Evolutionary conservation across 2,113 vertebrate genomes (phyloP), one percentile per base, ranked within the genome.

Genomic region (Aegotheles bennettii): DNA sequence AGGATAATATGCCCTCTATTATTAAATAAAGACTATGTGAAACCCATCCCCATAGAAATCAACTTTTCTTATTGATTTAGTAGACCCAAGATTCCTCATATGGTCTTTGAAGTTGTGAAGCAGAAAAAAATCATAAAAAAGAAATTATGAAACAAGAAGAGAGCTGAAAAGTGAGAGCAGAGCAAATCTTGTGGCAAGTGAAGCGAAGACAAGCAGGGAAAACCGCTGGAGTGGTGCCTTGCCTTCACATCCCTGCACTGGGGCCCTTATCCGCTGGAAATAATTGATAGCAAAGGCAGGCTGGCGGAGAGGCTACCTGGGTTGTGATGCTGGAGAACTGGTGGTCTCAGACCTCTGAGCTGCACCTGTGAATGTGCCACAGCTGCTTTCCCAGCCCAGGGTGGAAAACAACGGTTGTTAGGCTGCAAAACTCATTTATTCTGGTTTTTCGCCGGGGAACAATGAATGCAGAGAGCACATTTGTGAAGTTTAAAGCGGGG

Each of bases 11-110:
- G 84, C 59, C n/a, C n/a, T 76, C 69, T 92, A 1, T 92, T 94
- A 84, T 94, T 94, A 84, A 95, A 93, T 81, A 90, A 90, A 88
- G 76, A 70, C 0, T 0, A 11, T 83, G 51, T 84, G 50, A 78
- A 90, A 89, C 73, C 35, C 7, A 0, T 91, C 92, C 85, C 92
- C 15, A 7, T 40, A 94, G 95, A 94, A 96, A 93, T 94, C 60
- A 95, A 56, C 68, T 90, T 93, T 61, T 92, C n/a, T 42, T 68
- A 23, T 95, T 1, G 2, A 92, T 87, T 94, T 84, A 75, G n/a
- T 26, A 84, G 73, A 75, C 71, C 68, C 79, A 40, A 75, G 73
- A 53, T 78, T 65, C 79, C n/a, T 83, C n/a, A 26, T 84, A n/a
- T 0, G 0, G 56, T 57, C 88, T 71, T 90, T 50, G 90, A 90